These are phyloP conservation scores for Phallusia fumigata DNA, from an alignment of 23 tunicate species.

Conservation along the genomic window DNA sequence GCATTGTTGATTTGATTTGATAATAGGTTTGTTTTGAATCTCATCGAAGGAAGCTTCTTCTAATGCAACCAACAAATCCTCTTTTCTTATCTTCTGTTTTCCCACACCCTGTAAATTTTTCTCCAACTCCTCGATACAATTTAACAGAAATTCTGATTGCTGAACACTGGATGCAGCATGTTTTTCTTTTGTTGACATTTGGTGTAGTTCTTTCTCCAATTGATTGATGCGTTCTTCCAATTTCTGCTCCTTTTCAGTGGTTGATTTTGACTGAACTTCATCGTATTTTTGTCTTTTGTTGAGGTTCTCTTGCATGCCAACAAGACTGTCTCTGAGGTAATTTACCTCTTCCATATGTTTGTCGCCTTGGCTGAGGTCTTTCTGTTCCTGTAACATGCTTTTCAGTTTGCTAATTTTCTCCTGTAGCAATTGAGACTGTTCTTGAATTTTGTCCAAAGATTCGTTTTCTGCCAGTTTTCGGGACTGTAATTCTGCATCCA, in stretches of 20 bases:
- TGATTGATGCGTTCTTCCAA: not conserved
- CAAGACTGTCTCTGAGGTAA: not conserved
- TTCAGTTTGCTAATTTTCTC: not conserved
- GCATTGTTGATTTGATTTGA: conserved; percentile 4
- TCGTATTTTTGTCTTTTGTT: not conserved
- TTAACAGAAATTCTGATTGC: not conserved
- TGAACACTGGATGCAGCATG: not conserved
- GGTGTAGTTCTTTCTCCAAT: not conserved
- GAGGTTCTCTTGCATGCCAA: not conserved
- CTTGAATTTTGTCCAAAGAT: not conserved
- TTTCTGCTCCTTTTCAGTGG: not conserved
- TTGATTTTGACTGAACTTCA: not conserved
- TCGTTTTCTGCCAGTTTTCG: not conserved
- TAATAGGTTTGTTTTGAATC: not conserved
- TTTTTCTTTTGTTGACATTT: not conserved
- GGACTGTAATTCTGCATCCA: not conserved
- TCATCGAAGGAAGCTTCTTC: not conserved
- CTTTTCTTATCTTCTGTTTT: not conserved
- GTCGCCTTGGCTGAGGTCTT: not conserved
- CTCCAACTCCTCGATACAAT: not conserved
- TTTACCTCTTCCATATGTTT: not conserved
- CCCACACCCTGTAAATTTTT: not conserved
- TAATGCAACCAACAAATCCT: not conserved
- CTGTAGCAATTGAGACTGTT: not conserved
- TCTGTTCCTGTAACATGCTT: not conserved